Evolutionary conservation across 2,797 vertebrate species (phyloP).

Genomic region (Cichlasoma orientale): DNA sequence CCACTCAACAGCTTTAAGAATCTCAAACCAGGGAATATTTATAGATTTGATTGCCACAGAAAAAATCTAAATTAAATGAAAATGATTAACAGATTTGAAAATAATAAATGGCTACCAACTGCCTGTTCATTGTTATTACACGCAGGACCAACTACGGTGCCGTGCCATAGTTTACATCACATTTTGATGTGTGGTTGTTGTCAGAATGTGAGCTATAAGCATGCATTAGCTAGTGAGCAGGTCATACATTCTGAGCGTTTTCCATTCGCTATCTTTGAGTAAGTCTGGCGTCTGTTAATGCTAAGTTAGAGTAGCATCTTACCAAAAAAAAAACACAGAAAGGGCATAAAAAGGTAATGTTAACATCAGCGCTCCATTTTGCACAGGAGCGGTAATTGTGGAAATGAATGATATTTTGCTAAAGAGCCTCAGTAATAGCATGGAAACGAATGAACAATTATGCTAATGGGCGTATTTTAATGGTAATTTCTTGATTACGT

Average conservation of each 20-base stretch:
- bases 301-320: background rate
- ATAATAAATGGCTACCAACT: background rate
- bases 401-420: conserved; percentile 1
- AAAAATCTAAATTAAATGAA: conserved; percentile 21
- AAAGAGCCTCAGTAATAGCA: background rate
- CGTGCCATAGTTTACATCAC: background rate
- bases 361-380: background rate
- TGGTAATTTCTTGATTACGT: conserved; percentile 9
- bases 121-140: background rate
- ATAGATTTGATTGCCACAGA: conserved; percentile 4
- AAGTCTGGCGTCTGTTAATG: background rate
- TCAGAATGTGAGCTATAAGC: conserved; percentile 30
- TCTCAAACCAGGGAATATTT: conserved; percentile 38
- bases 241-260: background rate
- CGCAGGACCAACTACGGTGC: background rate
- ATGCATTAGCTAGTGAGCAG: background rate
- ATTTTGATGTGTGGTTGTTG: background rate
- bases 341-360: background rate
- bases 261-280: background rate
- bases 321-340: conserved; percentile 3
- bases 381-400: background rate
- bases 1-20: conserved; percentile 36
- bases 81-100: conserved; percentile 15
- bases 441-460: conserved; percentile 3
- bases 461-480: background rate